These are phyloP conservation scores for Toxonevra muliebris DNA, from an alignment of 2,888 invertebrate genomes.

Conservation along the genomic window DNA sequence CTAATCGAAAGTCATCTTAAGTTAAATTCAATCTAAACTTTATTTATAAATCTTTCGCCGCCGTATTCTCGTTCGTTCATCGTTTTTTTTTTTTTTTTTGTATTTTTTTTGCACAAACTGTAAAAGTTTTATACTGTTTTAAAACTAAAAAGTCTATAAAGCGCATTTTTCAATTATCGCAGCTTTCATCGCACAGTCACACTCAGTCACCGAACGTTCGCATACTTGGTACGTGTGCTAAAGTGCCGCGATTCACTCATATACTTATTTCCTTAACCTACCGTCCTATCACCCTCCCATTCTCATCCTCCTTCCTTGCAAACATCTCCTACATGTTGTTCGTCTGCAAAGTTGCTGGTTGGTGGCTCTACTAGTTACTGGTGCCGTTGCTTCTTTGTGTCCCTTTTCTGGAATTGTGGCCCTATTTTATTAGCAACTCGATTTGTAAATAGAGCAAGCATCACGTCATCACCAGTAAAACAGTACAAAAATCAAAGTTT, in stretches of 20 bases:
- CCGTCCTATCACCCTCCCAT: no score
- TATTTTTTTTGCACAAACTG: not conserved
- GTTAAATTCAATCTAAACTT: constrained; percentile 31
- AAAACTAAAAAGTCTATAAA: constrained; percentile 25
- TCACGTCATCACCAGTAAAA: constrained; percentile 14
- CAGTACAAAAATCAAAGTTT: constrained; percentile 19
- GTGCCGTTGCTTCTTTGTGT: not conserved
- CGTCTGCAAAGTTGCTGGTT: not conserved
- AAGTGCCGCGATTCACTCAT: no score
- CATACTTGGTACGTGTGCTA: no score
- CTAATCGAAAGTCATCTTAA: constrained; percentile 29
- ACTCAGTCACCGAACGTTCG: not conserved
- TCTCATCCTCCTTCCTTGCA: no score
- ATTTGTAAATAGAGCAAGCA: not conserved
- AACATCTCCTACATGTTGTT: no score
- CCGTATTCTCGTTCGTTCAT: not conserved
- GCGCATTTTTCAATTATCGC: constrained; percentile 27
- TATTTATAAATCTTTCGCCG: constrained; percentile 27
- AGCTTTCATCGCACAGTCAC: not conserved
- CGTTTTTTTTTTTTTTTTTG: not conserved
- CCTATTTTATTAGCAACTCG: not conserved
- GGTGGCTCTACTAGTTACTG: no score
- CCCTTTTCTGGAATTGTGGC: not conserved
- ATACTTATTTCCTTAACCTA: no score
- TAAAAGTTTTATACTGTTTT: constrained; percentile 22